Conservation (phyloP, 35 echinoderm and acorn worm species). For the Strongylocentrotus purpuratus region DNA sequence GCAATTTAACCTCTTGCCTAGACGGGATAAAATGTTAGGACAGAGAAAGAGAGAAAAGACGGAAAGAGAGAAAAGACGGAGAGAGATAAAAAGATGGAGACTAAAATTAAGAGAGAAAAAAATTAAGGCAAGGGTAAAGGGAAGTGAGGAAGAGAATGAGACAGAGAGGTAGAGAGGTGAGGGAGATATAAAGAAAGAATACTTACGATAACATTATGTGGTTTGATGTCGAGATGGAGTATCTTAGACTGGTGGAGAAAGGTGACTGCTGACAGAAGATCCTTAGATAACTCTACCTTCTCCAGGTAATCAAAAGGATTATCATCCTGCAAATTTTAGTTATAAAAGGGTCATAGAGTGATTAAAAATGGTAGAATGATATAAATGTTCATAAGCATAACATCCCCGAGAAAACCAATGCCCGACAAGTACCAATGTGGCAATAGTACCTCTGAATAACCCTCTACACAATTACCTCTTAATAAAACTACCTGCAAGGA, state of each 20-base stretch:
- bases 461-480: neutral
- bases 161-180: neutral
- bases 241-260: constrained; percentile 39
- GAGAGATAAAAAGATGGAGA: too few relatives aligned
- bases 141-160: neutral
- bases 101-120: neutral
- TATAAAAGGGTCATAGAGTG: neutral
- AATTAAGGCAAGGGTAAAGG: neutral
- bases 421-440: neutral
- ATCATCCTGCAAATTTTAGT: neutral
- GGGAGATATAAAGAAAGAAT: neutral
- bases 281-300: constrained; percentile 1
- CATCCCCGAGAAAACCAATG: too few relatives aligned
- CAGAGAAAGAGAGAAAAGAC: too few relatives aligned
- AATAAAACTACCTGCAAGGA: neutral
- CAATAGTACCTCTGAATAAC: neutral
- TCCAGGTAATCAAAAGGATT: neutral
- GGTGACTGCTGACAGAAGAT: constrained; percentile 13
- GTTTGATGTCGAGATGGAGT: constrained; percentile 39
- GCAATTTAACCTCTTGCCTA: too few relatives aligned
- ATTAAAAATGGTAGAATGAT: neutral
- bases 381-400: neutral
- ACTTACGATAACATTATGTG: constrained; percentile 24
- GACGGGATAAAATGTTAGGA: too few relatives aligned
- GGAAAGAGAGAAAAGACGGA: too few relatives aligned